phyloP scores from a whole-genome alignment of 92 coral and sea anemone genomes.

The Galaxea fascicularis region DNA sequence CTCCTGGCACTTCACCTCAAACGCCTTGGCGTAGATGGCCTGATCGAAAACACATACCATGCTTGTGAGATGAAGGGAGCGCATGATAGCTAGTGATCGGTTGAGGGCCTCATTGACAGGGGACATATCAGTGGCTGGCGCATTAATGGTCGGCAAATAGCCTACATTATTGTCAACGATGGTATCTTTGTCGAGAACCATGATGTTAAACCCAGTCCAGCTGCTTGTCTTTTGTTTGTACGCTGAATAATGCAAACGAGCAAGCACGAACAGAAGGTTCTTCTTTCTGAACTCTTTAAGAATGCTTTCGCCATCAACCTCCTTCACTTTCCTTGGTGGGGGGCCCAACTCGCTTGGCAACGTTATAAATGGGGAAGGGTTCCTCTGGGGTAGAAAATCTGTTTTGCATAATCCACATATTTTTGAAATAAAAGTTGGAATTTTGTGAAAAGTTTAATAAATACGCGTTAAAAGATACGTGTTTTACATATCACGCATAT shows the following conservation, averaged over 20 bases:
- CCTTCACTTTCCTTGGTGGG: conserved; percentile 57
- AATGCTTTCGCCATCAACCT: conserved; percentile 30
- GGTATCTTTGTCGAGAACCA: conserved; percentile 46
- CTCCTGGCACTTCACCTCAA: no score
- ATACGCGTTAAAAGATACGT: no score
- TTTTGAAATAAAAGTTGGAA: no score
- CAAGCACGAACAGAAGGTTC: conserved; percentile 28
- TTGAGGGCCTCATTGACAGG: conserved; percentile 45
- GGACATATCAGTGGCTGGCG: conserved; percentile 52
- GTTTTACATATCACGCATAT: conserved; percentile 57
- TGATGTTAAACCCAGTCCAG: conserved; percentile 71
- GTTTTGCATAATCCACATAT: no score
- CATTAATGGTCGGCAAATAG: conserved; percentile 66
- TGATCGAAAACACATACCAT: no score
- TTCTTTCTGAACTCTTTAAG: conserved; percentile 36
- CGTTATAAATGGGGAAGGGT: conserved; percentile 38
- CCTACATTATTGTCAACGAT: conserved; percentile 51
- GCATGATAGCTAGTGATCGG: conserved; percentile 41
- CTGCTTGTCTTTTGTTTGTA: no score
- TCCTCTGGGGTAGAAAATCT: conserved; percentile 36
- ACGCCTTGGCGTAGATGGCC: no score
- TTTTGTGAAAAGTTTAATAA: no score
- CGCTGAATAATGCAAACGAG: background rate
- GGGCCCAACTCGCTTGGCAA: conserved; percentile 61
- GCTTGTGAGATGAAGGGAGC: no score